Evolutionary conservation across 2,113 vertebrate species (phyloP), one percentile per base, ranked within the genome.

Genomic region (Tichodroma muraria): DNA sequence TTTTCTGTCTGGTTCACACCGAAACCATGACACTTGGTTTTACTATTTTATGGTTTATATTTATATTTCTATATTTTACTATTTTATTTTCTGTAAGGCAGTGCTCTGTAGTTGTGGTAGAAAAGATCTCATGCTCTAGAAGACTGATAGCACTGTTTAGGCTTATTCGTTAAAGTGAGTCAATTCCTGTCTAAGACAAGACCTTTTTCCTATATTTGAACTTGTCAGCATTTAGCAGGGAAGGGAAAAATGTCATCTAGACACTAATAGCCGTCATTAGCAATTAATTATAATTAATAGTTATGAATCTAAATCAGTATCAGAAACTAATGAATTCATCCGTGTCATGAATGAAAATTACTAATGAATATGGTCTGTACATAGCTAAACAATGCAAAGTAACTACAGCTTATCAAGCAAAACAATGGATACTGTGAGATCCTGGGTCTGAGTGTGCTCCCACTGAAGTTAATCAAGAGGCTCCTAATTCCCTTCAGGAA

Each of bases 261-360:
- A 59, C 66, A 69, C 35, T 96, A 95, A 96, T 69, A 92, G 80
- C 52, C 27, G 80, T 86, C 84, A 95, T 96, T 94, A 96, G 92
- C 80, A 95, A 89, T 95, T 97, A 97, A 96, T 97, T 94, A 71
- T 81, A 94, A 84, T 66, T 80, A 95, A 94, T 61, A 96, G 53
- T 90, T 96, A 94, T 72, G 89, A 97, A 95, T 96, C 64, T 68
- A 75, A 88, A 95, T 94, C 90, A 85, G 45, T 57, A 95, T 83
- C 85, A 93, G 79, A 95, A 94, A 73, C 72, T 91, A 94, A 96
- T 94, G 60, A 96, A 95, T 90, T 96, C 45, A 85, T 80, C 60
- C 28, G 35, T 95, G 88, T 68, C 80, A 50, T 15, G 27, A 95
- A 95, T 73, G 65, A 96, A 95, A 96, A 95, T 96, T n/a, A 93